Evolutionary conservation across 2,113 vertebrate genomes (phyloP), one percentile per base, ranked within the genome.

Genomic region (Lepus americanus): DNA sequence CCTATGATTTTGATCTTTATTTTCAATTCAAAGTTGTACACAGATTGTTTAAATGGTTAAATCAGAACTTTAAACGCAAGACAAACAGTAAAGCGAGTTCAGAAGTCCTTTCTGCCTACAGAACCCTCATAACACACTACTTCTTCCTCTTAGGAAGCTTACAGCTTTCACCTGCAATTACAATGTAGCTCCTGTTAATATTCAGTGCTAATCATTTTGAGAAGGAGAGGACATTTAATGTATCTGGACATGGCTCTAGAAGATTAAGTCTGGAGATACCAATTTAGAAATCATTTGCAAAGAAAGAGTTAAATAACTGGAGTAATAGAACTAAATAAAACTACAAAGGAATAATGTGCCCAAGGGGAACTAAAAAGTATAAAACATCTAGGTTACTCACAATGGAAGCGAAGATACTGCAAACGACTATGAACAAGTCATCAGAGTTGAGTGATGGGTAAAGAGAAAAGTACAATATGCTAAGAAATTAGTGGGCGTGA

Each of bases 41-140:
- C 9, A 44, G 0, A 23, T 9, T 53, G 6, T 25, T 66, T 72
- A 66, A 66, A 44, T 73, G 31, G 0, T 55, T 73, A 79, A 74
- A 22, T 74, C 39, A 89, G 78, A 89, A 92, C 23, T 44, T 86
- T 66, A 74, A n/a, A 19, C 70, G 39, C 51, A 90, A 67, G 49
- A 83, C 6, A 90, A 88, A 33, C 39, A 63, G 33, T 6, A 89
- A 70, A 9, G 66, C 20, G n/a, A 25, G 23, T 17, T 88, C 83
- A 44, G 29, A 81, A 22, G 17, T 64, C 33, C 53, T 61, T 14
- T 73, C 14, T 61, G 7, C 22, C 53, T 78, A 8, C 53, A 61
- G 17, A 89, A 72, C 29, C 77, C 33, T 82, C 44, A 59, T 1
- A 95, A 22, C n/a, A 90, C 53, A 59, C 44, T 27, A 44, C n/a